Conservation (phyloP, 2,888 invertebrate species). For the Acleris holmiana region DNA sequence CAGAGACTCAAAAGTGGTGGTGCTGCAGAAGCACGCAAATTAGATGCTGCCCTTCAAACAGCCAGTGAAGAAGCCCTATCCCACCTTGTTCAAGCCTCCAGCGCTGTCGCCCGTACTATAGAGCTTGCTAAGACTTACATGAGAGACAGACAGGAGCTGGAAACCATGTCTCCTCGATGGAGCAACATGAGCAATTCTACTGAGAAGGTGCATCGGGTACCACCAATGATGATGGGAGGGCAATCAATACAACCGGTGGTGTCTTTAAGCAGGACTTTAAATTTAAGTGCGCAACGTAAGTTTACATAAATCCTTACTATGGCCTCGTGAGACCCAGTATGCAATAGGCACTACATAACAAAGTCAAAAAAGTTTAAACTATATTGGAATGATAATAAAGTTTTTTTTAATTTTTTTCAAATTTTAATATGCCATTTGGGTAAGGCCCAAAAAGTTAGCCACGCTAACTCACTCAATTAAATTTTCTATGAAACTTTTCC, state of each 20-base stretch:
- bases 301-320: too few relatives aligned
- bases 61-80: constrained; percentile 64
- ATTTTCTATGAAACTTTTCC: too few relatives aligned
- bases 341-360: too few relatives aligned
- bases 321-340: too few relatives aligned
- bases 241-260: constrained; percentile 75
- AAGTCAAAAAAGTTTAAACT: too few relatives aligned
- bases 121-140: constrained; percentile 61
- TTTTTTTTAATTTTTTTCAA: too few relatives aligned
- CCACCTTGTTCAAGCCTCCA: constrained; percentile 68
- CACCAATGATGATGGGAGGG: constrained; percentile 70
- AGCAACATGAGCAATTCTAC: constrained; percentile 60
- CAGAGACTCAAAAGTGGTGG: constrained; percentile 68
- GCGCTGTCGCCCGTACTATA: constrained; percentile 61
- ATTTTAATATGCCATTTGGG: too few relatives aligned
- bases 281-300: constrained; percentile 60
- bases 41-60: constrained; percentile 64
- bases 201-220: constrained; percentile 68
- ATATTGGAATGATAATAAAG: too few relatives aligned
- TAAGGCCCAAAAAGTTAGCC: too few relatives aligned
- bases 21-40: constrained; percentile 56
- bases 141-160: constrained; percentile 58
- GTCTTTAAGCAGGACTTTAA: constrained; percentile 62
- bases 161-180: constrained; percentile 61
- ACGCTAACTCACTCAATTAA: too few relatives aligned